Evolutionary conservation across 1,140 invertebrate genomes (phyloP).

Genomic region (Hestina assimilis): DNA sequence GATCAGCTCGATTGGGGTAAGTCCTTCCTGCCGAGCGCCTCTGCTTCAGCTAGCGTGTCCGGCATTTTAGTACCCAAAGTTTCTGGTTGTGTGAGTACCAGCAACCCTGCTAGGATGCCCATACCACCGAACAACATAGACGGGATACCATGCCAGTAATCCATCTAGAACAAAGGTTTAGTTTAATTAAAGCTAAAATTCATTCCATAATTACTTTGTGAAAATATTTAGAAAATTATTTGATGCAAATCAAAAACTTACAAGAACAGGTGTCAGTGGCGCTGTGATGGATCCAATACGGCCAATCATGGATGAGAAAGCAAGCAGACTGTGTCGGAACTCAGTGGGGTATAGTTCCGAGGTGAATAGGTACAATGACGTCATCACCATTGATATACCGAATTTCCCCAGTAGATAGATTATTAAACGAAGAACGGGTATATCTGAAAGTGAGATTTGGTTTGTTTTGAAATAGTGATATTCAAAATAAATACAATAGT

Average conservation of each 20-base stretch:
- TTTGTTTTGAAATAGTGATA: no score
- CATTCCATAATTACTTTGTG: no score
- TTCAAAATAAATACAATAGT: no score
- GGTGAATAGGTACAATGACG: slow-evolving; percentile 27
- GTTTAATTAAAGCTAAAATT: no score
- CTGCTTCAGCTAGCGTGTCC: slow-evolving; percentile 17
- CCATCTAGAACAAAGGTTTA: slow-evolving; percentile 5
- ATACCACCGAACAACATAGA: slow-evolving; percentile 18
- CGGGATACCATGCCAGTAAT: slow-evolving; percentile 24
- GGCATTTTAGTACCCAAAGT: slow-evolving; percentile 15
- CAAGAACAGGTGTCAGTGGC: slow-evolving; percentile 19
- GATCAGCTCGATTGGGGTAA: neutral
- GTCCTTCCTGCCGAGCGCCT: slow-evolving; percentile 7
- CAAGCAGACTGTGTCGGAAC: slow-evolving; percentile 12
- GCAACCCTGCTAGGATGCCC: slow-evolving; percentile 18
- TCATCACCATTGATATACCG: slow-evolving; percentile 80
- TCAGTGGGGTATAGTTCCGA: slow-evolving; percentile 23
- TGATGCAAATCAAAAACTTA: no score
- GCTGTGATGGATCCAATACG: slow-evolving; percentile 18
- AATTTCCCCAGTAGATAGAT: slow-evolving; percentile 82
- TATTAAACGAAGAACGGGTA: slow-evolving; percentile 56
- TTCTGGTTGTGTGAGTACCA: slow-evolving; percentile 19
- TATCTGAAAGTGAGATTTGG: slow-evolving; percentile 77
- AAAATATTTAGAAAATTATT: no score
- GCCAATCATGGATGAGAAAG: slow-evolving; percentile 23